Conservation (phyloP, 2,888 invertebrate genomes). For the Eupithecia insigniata region DNA sequence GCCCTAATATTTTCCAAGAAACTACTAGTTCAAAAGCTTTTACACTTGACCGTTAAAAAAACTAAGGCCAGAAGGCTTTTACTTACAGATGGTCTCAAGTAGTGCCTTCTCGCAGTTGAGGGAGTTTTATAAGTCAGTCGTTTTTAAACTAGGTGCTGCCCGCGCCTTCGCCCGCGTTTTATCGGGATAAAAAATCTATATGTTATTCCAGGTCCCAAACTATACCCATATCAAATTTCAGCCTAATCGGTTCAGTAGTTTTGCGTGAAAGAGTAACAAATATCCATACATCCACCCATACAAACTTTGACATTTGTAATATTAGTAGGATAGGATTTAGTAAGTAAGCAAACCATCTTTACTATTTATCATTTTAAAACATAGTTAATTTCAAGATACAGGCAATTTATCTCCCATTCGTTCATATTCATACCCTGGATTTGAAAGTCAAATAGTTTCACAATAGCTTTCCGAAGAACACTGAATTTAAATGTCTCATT, state of each 20-base stretch:
- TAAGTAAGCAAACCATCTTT: neutral
- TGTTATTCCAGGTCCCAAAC: no score
- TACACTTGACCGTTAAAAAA: conserved; percentile 30
- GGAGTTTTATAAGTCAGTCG: neutral
- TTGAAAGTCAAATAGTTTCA: conserved; percentile 5
- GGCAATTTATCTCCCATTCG: neutral
- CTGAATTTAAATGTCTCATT: conserved; percentile 13
- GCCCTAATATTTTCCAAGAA: conserved; percentile 36
- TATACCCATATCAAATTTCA: no score
- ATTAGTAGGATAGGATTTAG: no score
- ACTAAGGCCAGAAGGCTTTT: conserved; percentile 26
- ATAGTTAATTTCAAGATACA: neutral
- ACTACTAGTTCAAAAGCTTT: conserved; percentile 38
- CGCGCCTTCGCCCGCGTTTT: no score
- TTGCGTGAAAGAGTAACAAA: no score
- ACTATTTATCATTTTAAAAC: neutral
- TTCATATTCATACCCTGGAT: neutral
- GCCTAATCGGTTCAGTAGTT: no score
- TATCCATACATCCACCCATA: no score
- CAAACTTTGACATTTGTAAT: no score
- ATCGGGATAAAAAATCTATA: no score
- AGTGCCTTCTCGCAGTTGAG: neutral
- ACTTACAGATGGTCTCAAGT: neutral
- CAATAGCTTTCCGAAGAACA: conserved; percentile 7
- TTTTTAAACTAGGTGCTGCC: no score